Percentiles rank a stretch among this genome's conserved stretches.
phyloP scores from a whole-genome alignment of 2,797 vertebrate genomes.

The Nyctalus aviator region DNA sequence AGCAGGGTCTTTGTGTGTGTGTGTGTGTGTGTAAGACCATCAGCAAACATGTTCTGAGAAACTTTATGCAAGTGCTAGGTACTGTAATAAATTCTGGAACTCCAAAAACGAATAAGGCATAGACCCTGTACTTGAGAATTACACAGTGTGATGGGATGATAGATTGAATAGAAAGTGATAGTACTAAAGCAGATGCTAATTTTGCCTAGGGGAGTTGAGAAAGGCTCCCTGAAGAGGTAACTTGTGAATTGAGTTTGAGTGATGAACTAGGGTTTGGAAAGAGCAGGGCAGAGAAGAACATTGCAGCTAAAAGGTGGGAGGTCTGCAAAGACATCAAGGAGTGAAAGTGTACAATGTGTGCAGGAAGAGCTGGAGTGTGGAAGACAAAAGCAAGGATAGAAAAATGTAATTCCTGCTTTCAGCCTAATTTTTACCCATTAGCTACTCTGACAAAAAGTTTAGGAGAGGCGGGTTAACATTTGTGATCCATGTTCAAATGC shows the following conservation, averaged over 20 bases:
- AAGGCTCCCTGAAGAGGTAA: not conserved
- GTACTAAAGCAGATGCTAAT: not conserved
- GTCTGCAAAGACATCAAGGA: not conserved
- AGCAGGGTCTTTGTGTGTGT: not conserved
- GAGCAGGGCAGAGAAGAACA: not conserved
- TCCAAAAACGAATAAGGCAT: not conserved
- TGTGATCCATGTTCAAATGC: not conserved
- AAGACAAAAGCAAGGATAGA: not conserved
- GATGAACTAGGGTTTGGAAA: not conserved
- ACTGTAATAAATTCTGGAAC: not conserved
- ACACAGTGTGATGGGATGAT: not conserved
- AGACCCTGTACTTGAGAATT: not conserved
- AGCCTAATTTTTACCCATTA: slow-evolving; percentile 1
- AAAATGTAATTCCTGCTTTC: not conserved
- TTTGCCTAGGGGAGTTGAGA: not conserved
- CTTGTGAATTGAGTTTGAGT: not conserved
- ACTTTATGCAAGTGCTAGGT: not conserved
- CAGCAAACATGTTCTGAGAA: not conserved
- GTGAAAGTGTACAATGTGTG: not conserved
- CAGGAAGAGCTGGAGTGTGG: not conserved
- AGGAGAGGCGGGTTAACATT: not conserved
- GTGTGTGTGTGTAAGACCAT: not conserved
- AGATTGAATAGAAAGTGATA: not conserved
- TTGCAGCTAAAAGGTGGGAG: not conserved
- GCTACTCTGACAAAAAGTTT: not conserved